These are phyloP conservation scores for Xylota sylvarum DNA, from an alignment of 2,888 invertebrate species.

Conservation along the genomic window DNA sequence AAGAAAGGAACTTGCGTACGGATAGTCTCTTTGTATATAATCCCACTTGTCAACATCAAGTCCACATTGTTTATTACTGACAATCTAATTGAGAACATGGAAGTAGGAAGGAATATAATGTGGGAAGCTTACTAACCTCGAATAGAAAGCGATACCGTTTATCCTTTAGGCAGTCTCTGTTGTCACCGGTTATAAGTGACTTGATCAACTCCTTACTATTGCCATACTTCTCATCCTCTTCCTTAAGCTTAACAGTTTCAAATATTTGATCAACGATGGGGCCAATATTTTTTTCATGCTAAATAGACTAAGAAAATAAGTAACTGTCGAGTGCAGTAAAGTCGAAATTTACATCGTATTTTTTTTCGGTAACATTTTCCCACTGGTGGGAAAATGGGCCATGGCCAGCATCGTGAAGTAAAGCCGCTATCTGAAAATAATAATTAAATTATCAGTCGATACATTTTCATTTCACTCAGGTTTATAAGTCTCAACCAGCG, in stretches of 20 bases:
- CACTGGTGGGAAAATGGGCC: slow-evolving; percentile 89
- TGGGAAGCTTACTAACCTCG: slow-evolving; percentile 79
- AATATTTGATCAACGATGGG: slow-evolving; percentile 81
- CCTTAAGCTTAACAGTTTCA: neutral
- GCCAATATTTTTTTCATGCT: slow-evolving; percentile 81
- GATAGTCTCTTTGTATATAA: slow-evolving; percentile 87
- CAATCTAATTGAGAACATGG: slow-evolving; percentile 84
- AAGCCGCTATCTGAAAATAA: slow-evolving; percentile 87
- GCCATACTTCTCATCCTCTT: too few species aligned
- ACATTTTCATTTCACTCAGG: too few species aligned
- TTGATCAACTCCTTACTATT: slow-evolving; percentile 79
- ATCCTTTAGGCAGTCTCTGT: slow-evolving; percentile 77
- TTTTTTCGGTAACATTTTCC: slow-evolving; percentile 83
- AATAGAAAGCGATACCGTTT: slow-evolving; percentile 80
- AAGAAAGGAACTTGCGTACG: slow-evolving; percentile 76
- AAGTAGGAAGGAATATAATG: neutral
- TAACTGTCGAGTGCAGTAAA: neutral
- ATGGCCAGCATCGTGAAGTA: slow-evolving; percentile 90
- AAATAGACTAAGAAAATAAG: slow-evolving; percentile 30
- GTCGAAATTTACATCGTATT: slow-evolving; percentile 66
- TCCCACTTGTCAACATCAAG: slow-evolving; percentile 90
- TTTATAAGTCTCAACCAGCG: too few species aligned
- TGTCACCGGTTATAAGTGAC: slow-evolving; percentile 80
- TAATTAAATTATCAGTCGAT: neutral
- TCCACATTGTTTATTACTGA: slow-evolving; percentile 86